phyloP scores from a whole-genome alignment of 2,888 invertebrate genomes.

The Philereme vetulata region DNA sequence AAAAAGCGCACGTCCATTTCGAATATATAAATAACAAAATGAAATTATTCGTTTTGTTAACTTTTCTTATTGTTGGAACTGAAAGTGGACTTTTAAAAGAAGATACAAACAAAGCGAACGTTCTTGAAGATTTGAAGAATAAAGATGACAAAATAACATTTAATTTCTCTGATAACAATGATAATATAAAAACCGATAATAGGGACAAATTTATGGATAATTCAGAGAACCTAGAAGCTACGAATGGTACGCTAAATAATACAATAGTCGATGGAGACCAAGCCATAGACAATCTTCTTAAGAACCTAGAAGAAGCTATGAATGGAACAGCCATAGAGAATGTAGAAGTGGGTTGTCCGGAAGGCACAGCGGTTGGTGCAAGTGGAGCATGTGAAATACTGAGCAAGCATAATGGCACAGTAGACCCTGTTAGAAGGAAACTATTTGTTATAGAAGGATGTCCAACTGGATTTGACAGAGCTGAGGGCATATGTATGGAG shows the following conservation, averaged over 20 bases:
- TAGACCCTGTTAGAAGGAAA: constrained; percentile 6
- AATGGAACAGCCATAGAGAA: constrained; percentile 6
- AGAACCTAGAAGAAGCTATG: constrained; percentile 5
- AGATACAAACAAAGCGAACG: neutral
- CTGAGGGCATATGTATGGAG: constrained; percentile 22
- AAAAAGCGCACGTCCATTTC: neutral
- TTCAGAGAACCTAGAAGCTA: neutral
- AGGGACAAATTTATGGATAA: neutral
- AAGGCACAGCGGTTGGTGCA: constrained; percentile 3
- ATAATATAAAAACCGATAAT: constrained; percentile 1
- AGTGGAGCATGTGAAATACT: constrained; percentile 2
- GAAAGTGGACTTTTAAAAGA: constrained; percentile 11
- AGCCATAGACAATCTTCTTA: constrained; percentile 4
- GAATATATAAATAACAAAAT: neutral
- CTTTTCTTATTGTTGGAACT: neutral
- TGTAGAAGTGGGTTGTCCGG: constrained; percentile 2
- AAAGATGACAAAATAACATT: constrained; percentile 1
- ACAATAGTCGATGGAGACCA: constrained; percentile 1
- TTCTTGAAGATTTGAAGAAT: neutral
- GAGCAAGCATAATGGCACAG: neutral
- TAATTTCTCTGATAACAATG: neutral
- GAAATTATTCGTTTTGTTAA: constrained; percentile 4
- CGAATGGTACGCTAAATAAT: neutral
- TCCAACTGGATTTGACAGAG: constrained; percentile 27
- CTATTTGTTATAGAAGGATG: constrained; percentile 26